Evolutionary conservation across 2,797 vertebrate genomes (phyloP).

Genomic region (Sebastes reedi): DNA sequence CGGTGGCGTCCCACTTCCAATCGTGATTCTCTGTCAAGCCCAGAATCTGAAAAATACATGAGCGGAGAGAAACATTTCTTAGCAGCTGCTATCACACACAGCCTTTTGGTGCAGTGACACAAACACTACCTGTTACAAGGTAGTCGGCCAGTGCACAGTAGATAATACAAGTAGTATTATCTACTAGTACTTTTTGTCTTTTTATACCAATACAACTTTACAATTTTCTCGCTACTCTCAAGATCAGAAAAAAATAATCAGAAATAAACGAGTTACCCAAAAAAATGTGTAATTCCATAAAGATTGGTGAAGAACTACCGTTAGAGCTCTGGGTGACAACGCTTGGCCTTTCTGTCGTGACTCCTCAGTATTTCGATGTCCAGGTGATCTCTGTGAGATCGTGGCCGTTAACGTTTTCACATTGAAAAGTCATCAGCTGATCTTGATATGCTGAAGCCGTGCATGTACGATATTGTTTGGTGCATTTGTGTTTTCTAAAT

Average conservation of each 20-base stretch:
- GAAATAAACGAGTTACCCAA: constrained; percentile 13
- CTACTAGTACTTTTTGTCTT: constrained; percentile 49
- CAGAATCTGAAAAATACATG: constrained; percentile 64
- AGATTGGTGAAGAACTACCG: not conserved
- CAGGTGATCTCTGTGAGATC: constrained; percentile 92
- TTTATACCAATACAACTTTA: constrained; percentile 63
- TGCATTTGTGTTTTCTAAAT: constrained; percentile 86
- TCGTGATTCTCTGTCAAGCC: constrained; percentile 58
- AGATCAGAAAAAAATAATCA: constrained; percentile 29
- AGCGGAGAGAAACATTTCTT: constrained; percentile 49
- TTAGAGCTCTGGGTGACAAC: constrained; percentile 62
- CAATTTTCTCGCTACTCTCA: constrained; percentile 44
- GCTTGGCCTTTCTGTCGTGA: constrained; percentile 81
- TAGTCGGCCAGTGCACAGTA: constrained; percentile 42
- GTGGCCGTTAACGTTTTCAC: constrained; percentile 88
- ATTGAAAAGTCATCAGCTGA: constrained; percentile 93
- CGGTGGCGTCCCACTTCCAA: constrained; percentile 54
- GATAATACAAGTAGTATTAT: constrained; percentile 4
- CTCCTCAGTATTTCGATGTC: constrained; percentile 75
- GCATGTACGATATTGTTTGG: constrained; percentile 87
- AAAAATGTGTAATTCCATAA: constrained; percentile 19
- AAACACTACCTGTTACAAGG: constrained; percentile 72
- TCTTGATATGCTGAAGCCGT: constrained; percentile 85
- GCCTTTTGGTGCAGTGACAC: constrained; percentile 60
- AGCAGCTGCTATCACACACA: constrained; percentile 61